phyloP scores from a whole-genome alignment of 92 coral and sea anemone species.

The Muricea muricata region DNA sequence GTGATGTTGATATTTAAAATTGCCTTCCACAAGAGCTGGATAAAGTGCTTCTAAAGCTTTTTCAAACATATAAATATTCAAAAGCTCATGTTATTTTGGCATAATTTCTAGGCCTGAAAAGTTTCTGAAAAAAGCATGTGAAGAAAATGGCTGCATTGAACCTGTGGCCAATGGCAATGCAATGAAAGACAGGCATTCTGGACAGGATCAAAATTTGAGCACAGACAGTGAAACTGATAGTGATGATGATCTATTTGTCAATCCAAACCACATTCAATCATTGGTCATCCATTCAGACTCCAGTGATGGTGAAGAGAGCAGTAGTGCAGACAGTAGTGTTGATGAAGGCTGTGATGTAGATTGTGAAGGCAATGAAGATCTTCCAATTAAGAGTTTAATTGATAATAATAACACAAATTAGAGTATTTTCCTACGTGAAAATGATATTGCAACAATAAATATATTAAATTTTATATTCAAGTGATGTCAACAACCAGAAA shows the following conservation, averaged over 20 bases:
- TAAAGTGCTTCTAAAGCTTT: no score
- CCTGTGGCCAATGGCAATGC: neutral
- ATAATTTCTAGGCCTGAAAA: constrained; percentile 33
- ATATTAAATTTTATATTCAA: neutral
- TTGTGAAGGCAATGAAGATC: neutral
- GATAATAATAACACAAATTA: constrained; percentile 39
- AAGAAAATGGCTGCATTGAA: neutral
- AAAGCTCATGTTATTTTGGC: neutral
- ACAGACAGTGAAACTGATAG: constrained; percentile 34
- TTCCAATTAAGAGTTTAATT: neutral
- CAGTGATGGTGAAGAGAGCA: constrained; percentile 4
- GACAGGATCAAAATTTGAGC: constrained; percentile 23
- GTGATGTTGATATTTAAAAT: no score
- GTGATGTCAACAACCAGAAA: neutral
- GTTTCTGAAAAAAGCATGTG: constrained; percentile 25
- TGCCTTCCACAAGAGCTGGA: no score
- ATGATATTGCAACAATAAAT: neutral
- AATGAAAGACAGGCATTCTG: neutral
- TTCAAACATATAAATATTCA: neutral
- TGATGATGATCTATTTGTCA: constrained; percentile 44
- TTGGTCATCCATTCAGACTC: constrained; percentile 30
- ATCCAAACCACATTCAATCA: constrained; percentile 62
- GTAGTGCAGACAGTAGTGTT: neutral
- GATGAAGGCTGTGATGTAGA: constrained; percentile 12
- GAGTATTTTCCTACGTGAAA: neutral